Evolutionary conservation across 1,140 invertebrate genomes (phyloP).

Genomic region (Pollicipes pollicipes): DNA sequence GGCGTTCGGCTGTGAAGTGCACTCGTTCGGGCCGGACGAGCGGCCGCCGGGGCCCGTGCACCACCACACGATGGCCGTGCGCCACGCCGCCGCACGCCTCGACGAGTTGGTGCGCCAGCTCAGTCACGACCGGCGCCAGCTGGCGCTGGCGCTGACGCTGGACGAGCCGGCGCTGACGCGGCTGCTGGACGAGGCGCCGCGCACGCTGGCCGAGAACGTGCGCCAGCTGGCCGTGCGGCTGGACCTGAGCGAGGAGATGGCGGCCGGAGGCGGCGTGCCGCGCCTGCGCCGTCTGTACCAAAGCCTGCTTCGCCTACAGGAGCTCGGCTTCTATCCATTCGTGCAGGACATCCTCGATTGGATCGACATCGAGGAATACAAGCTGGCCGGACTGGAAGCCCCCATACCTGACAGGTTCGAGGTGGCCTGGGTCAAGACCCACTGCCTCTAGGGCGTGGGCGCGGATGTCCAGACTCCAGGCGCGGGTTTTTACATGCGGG

Average conservation of each 20-base stretch:
- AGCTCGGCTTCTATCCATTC: not conserved
- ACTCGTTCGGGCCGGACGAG: conserved; percentile 19
- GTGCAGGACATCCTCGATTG: not conserved
- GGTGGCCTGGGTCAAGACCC: not conserved
- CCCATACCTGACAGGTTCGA: not conserved
- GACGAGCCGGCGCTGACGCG: not conserved
- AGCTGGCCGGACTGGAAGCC: not conserved
- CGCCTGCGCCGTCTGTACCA: not conserved
- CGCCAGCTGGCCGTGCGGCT: not conserved
- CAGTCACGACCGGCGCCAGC: not conserved
- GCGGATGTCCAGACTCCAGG: too few species aligned
- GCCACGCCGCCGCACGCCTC: not conserved
- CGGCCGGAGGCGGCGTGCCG: not conserved
- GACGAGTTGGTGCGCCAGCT: not conserved
- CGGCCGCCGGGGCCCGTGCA: not conserved
- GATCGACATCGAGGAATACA: not conserved
- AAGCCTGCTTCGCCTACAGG: not conserved
- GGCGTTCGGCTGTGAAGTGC: conserved; percentile 23
- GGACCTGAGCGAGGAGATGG: not conserved
- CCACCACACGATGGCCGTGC: not conserved
- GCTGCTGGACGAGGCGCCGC: not conserved
- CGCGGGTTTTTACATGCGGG: not conserved
- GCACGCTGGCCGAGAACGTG: not conserved
- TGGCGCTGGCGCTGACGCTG: not conserved
- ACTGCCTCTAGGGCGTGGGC: too few species aligned